Evolutionary conservation across 92 coral and sea anemone genomes (phyloP), one percentile per base, ranked within the genome.

Genomic region (Hydrozoanthus gracilis): DNA sequence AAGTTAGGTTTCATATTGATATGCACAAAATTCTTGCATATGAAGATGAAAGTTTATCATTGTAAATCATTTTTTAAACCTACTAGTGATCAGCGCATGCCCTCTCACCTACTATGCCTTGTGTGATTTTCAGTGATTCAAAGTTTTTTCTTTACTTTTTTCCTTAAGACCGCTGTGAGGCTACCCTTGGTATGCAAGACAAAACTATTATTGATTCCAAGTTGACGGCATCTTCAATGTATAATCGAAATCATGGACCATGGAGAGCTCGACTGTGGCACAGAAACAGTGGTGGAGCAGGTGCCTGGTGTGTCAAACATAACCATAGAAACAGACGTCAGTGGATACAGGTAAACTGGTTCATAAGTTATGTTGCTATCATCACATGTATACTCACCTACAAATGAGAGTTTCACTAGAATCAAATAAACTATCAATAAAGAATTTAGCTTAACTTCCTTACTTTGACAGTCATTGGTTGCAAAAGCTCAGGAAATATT

Each of bases 181-280:
- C 93, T 68, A 92, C 98, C 39, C 90, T 94, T 11, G 98, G 98
- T 35, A 83, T 94, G 82, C 98, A 94, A 83, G 98, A 94, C 60
- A 92, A 90, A 20, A 95, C 95, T 15, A 86, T 94, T 77, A 88
- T 86, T 4, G 77, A 90, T 3, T 75, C 92, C 67, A 94, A 89
- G 98, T 88, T 94, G 77, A 75, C 91, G 14, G 94, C 98, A 1
- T 94, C 98, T 2, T 90, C 92, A 44, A 86, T 90, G 88, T 79
- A 84, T 74, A 90, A 88, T 82, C 88, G 87, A 71, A 82, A 75
- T 69, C 91, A 92, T 89, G 94, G 95, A 48, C 98, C 98, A 18
- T 92, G 94, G 94, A 48, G 91, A 8, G 94, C 95, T 60, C 88
- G 98, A 4, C 93, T 92, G 13, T 90, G 93, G 87, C 82, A 86